Conservation (phyloP, 2,797 vertebrate species). For the Gymnothorax reevesii region DNA sequence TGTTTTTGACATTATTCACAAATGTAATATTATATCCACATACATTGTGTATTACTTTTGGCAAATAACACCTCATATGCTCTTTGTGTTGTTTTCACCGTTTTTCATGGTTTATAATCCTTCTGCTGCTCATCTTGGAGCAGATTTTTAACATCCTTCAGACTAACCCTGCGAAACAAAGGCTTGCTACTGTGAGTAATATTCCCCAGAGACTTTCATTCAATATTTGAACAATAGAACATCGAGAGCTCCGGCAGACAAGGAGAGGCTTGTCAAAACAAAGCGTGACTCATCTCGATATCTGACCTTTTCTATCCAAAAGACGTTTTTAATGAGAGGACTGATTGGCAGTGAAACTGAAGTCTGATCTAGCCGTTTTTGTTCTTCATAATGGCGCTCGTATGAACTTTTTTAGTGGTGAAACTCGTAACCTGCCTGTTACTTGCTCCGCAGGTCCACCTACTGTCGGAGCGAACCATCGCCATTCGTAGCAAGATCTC, state of each 20-base stretch:
- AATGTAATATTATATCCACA: too few species aligned
- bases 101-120: not conserved
- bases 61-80: not conserved
- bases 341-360: not conserved
- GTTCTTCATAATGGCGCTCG: not conserved
- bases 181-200: not conserved
- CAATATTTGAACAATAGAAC: not conserved
- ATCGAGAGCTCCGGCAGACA: not conserved
- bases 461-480: conserved; percentile 80
- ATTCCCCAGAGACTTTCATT: not conserved
- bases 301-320: not conserved
- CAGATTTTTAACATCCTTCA: not conserved
- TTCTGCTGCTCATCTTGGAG: not conserved
- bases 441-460: conserved; percentile 68
- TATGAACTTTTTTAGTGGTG: not conserved
- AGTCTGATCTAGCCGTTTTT: not conserved
- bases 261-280: not conserved
- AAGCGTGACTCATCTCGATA: not conserved
- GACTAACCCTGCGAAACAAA: not conserved
- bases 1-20: not conserved
- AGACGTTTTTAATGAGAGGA: not conserved
- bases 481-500: conserved; percentile 82
- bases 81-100: not conserved
- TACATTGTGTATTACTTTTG: not conserved
- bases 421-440: not conserved